Base-by-base conservation (phyloP, 2,888 invertebrate genomes). In the Ennomos quercinarius region DNA sequence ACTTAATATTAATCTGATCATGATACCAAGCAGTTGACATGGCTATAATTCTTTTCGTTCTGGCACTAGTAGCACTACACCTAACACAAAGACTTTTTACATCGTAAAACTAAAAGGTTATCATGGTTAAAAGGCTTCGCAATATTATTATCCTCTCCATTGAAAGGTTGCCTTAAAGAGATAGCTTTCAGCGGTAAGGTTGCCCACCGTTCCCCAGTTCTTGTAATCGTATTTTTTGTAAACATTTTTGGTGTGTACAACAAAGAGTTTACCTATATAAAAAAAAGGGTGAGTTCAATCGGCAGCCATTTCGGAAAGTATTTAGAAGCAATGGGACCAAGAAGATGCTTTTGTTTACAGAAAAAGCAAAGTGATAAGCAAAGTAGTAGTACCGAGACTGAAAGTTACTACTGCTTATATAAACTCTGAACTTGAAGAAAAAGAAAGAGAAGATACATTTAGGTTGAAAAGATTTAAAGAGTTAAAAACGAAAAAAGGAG, bases 351-450 rank as follows among this genome's bases (percentile, higher is more conserved):
- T 42, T 41, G 39, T 64, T 58, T 49, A 11, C 78, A 82, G 81
- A 73, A 79, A 71, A 73, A 59, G 62, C 60, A 78, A 80, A 58
- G 76, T 80, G 10, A 63, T 83, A 36, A 57, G 58, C 10, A 81
- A 77, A 64, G 63, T 78, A 9, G 67, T 80, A 10, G 68, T 78
- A 66, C 80, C 81, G 8, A 77, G 57, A 61, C 65, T 75, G 4
- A 67, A 57, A 41, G 47, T 57, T 0, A 76, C 78, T 0, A 68
- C 75, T 46, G 63, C 48, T 35, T 81, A 80, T 34, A 79, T 80
- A 39, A 27, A 68, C 34, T 60, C 56, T 27, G 79, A 78, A 59
- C 27, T 80, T 10, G 81, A 81, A 57, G 80, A 80, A 55, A 63
- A 66, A 5, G 77, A 74, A 35, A 64, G 80, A 60, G 77, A 81